Percentiles rank a stretch among this genome's conserved stretches.
Conservation (phyloP, 2,113 vertebrate species). For the Ondatra zibethicus region DNA sequence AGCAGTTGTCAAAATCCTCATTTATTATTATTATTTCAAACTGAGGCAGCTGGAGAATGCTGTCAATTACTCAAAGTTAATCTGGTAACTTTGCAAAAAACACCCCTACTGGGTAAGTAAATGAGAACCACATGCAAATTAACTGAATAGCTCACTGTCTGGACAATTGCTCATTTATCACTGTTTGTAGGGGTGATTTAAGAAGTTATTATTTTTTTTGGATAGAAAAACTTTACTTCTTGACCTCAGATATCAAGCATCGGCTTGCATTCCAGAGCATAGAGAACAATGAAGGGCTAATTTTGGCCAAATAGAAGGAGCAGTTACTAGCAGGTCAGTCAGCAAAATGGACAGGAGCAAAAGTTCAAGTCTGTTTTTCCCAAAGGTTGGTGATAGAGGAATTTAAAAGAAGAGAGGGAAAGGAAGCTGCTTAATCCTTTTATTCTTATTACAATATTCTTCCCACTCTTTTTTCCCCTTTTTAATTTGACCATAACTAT, state of each 20-base stretch:
- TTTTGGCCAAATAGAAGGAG: background rate
- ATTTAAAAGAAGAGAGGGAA: background rate
- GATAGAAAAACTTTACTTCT: background rate
- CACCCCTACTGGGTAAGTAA: background rate
- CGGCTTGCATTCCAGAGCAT: background rate
- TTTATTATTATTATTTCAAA: slow-evolving; percentile 38
- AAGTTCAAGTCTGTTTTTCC: background rate
- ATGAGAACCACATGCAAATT: background rate
- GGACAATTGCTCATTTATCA: background rate
- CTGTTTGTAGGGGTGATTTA: background rate
- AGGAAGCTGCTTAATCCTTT: background rate
- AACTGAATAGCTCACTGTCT: background rate
- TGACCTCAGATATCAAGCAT: background rate
- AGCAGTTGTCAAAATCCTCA: background rate
- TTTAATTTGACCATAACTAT: background rate
- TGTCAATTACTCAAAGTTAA: background rate
- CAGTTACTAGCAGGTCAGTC: background rate
- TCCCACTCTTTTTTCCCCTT: no score
- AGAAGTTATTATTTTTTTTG: background rate
- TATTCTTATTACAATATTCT: background rate
- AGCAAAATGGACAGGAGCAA: rapidly evolving
- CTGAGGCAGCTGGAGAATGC: background rate
- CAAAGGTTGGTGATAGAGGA: background rate
- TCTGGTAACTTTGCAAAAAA: slow-evolving; percentile 34
- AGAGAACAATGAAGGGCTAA: background rate